Conservation (phyloP, 1,140 invertebrate genomes). For the Heliothis virescens region DNA sequence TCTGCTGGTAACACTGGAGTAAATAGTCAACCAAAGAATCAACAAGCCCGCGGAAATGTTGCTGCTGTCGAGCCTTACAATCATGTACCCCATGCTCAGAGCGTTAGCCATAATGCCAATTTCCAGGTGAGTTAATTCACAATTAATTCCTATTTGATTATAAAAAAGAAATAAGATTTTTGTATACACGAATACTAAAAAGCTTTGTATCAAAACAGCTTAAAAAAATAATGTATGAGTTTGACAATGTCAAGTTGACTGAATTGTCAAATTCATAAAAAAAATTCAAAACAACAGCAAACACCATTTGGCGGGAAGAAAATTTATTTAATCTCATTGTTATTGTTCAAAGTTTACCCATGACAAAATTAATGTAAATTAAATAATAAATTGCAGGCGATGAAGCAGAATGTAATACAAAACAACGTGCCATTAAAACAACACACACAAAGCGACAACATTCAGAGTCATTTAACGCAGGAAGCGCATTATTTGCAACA, state of each 20-base stretch:
- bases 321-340: background rate
- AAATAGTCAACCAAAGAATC: constrained; percentile 81
- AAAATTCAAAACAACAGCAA: constrained; percentile 18
- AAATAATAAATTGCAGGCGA: constrained; percentile 71
- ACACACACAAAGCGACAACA: constrained; percentile 82
- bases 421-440: constrained; percentile 86
- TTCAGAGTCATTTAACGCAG: constrained; percentile 82
- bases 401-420: constrained; percentile 84
- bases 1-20: constrained; percentile 66
- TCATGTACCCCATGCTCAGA: constrained; percentile 91
- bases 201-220: too few relatives aligned
- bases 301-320: background rate
- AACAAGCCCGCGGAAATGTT: constrained; percentile 89
- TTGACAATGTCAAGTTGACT: background rate
- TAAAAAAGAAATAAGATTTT: too few relatives aligned
- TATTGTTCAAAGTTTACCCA: background rate
- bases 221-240: too few relatives aligned
- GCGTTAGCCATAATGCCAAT: constrained; percentile 85
- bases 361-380: constrained; percentile 4
- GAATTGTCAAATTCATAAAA: background rate
- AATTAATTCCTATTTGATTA: too few relatives aligned
- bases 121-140: constrained; percentile 74
- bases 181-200: too few relatives aligned
- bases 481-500: constrained; percentile 85
- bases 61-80: constrained; percentile 97